Percentiles rank a stretch among this genome's conserved stretches.
These are phyloP conservation scores for Pseudomyrmex cubaensis DNA, from an alignment of 1,140 invertebrate species.

Conservation along the genomic window DNA sequence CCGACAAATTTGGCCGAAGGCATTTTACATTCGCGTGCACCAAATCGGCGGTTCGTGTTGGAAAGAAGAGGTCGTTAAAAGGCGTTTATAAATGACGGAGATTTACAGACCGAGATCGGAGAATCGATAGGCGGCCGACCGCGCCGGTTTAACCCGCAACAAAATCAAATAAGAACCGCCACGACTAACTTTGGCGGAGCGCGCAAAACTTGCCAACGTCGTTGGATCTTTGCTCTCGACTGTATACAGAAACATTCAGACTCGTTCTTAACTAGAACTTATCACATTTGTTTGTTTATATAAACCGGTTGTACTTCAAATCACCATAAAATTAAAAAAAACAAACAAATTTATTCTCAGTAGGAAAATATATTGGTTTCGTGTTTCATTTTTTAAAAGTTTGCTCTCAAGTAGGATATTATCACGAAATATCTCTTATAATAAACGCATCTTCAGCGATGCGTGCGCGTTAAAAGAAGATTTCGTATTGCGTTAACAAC, in stretches of 20 bases:
- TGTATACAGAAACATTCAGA: neutral
- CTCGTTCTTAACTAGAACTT: too few species aligned
- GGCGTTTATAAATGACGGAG: slow-evolving; percentile 76
- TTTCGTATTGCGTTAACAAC: slow-evolving; percentile 6
- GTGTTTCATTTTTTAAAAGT: too few species aligned
- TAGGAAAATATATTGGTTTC: too few species aligned
- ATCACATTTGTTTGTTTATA: too few species aligned
- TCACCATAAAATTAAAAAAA: neutral
- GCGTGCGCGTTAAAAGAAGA: slow-evolving; percentile 18
- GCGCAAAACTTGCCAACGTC: slow-evolving; percentile 34
- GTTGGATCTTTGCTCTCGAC: slow-evolving; percentile 20
- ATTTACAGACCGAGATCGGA: slow-evolving; percentile 72
- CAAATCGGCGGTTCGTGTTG: slow-evolving; percentile 69
- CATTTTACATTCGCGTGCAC: slow-evolving; percentile 74
- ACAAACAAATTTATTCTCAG: neutral
- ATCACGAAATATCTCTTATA: too few species aligned
- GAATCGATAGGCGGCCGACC: slow-evolving; percentile 65
- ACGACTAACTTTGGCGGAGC: slow-evolving; percentile 31
- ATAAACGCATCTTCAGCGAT: slow-evolving; percentile 16
- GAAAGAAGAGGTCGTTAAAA: slow-evolving; percentile 73
- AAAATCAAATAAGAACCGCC: slow-evolving; percentile 51
- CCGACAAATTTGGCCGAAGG: slow-evolving; percentile 72
- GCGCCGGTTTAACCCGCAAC: slow-evolving; percentile 49
- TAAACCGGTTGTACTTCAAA: neutral
- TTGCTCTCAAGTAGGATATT: too few species aligned